Percentiles rank a stretch among this genome's conserved stretches.
Conservation (phyloP, 2,797 vertebrate genomes). For the Vipera latastei region DNA sequence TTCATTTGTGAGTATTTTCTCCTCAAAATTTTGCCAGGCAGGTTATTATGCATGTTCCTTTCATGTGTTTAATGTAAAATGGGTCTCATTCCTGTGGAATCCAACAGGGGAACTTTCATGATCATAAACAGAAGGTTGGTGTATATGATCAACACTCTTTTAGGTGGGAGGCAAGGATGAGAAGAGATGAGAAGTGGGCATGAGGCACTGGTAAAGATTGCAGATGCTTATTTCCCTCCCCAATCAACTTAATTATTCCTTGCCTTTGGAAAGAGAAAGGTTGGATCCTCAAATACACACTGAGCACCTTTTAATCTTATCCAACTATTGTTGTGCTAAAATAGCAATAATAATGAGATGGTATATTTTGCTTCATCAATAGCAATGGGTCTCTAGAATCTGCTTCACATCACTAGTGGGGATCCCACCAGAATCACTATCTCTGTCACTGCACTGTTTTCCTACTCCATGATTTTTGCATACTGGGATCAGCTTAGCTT, state of each 20-base stretch:
- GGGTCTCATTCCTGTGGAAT: not conserved
- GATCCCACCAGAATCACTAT: not conserved
- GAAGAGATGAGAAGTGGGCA: not conserved
- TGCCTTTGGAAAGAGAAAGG: not conserved
- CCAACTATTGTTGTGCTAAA: not conserved
- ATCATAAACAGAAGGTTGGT: not conserved
- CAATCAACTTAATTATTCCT: not conserved
- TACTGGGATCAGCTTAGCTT: not conserved
- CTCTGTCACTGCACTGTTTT: not conserved
- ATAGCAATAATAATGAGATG: not conserved
- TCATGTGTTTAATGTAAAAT: not conserved
- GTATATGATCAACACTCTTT: not conserved
- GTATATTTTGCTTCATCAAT: not conserved
- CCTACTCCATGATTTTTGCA: not conserved
- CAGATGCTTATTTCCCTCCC: not conserved
- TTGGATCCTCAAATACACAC: not conserved
- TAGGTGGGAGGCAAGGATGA: not conserved
- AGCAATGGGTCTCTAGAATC: not conserved
- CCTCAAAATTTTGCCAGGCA: not conserved
- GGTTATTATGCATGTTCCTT: not conserved
- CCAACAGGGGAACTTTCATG: not conserved
- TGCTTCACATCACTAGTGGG: not conserved
- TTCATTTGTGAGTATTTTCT: not conserved
- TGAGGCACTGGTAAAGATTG: not conserved
- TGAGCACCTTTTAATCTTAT: not conserved